phyloP scores from a whole-genome alignment of 2,888 invertebrate genomes.

The Pycnomerus fuliginosus region DNA sequence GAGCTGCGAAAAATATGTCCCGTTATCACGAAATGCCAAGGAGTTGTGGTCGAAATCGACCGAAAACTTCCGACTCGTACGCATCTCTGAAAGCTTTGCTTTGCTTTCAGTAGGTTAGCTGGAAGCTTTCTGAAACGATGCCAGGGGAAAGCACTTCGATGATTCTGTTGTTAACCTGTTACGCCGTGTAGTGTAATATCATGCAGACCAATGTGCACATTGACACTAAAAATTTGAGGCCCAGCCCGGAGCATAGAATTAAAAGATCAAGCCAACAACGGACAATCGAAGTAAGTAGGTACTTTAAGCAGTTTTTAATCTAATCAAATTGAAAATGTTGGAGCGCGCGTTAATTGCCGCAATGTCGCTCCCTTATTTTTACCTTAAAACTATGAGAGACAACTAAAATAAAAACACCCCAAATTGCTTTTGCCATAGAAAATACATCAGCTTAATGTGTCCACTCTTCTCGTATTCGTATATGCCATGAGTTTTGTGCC shows the following conservation, averaged over 20 bases:
- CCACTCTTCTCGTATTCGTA: too few species aligned
- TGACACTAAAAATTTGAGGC: conserved; percentile 66
- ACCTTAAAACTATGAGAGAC: too few species aligned
- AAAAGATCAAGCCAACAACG: conserved; percentile 55
- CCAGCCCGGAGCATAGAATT: conserved; percentile 63
- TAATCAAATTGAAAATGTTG: too few species aligned
- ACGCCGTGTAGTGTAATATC: conserved; percentile 26
- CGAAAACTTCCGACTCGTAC: conserved; percentile 36
- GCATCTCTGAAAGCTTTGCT: conserved; percentile 23
- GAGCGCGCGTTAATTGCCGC: too few species aligned
- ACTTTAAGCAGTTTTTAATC: too few species aligned
- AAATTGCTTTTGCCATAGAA: too few species aligned
- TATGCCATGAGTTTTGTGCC: too few species aligned
- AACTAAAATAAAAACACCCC: too few species aligned
- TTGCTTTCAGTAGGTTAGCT: conserved; percentile 38
- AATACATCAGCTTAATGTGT: too few species aligned
- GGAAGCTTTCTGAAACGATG: conserved; percentile 38
- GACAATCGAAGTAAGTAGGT: conserved; percentile 59
- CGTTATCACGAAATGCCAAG: conserved; percentile 32
- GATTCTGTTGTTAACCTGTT: conserved; percentile 34
- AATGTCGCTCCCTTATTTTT: too few species aligned
- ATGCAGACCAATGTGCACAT: conserved; percentile 79
- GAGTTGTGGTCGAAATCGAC: conserved; percentile 30
- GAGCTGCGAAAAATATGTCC: too few species aligned
- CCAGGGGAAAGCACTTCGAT: conserved; percentile 21